A percentile compares a stretch with the other conserved stretches of the same genome.
These are phyloP conservation scores for Drosophila neotestacea DNA, from an alignment of 2,888 invertebrate species.

Conservation along the genomic window DNA sequence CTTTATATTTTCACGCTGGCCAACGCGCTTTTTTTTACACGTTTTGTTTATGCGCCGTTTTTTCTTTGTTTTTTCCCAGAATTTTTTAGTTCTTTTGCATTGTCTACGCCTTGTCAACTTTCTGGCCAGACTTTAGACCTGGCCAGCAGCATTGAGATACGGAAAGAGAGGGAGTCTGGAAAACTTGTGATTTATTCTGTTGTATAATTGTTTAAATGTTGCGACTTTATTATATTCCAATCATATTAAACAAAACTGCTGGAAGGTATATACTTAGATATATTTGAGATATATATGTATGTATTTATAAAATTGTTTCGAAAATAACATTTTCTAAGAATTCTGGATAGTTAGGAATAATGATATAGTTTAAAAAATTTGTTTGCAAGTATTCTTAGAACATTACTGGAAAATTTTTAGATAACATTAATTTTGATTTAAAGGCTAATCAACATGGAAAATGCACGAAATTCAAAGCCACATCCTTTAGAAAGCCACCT, in stretches of 20 bases:
- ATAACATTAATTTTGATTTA: background rate
- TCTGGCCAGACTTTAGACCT: conserved; percentile 66
- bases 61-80: conserved; percentile 25
- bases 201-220: conserved; percentile 41
- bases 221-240: conserved; percentile 17
- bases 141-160: conserved; percentile 42
- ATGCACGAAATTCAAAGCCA: conserved; percentile 36
- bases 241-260: no score
- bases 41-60: conserved; percentile 55
- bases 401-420: no score
- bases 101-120: conserved; percentile 74
- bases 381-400: no score
- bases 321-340: no score
- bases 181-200: conserved; percentile 25
- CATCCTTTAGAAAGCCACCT: conserved; percentile 60
- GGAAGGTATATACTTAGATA: conserved; percentile 5
- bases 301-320: no score
- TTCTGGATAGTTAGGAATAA: no score
- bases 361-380: no score
- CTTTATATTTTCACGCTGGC: conserved; percentile 30
- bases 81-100: conserved; percentile 33
- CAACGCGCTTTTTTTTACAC: conserved; percentile 48
- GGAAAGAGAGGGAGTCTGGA: conserved; percentile 27
- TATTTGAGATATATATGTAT: no score
- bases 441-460: conserved; percentile 31